These are phyloP conservation scores for Anisognathus igniventris DNA, from an alignment of 2,797 vertebrate genomes.

Conservation along the genomic window DNA sequence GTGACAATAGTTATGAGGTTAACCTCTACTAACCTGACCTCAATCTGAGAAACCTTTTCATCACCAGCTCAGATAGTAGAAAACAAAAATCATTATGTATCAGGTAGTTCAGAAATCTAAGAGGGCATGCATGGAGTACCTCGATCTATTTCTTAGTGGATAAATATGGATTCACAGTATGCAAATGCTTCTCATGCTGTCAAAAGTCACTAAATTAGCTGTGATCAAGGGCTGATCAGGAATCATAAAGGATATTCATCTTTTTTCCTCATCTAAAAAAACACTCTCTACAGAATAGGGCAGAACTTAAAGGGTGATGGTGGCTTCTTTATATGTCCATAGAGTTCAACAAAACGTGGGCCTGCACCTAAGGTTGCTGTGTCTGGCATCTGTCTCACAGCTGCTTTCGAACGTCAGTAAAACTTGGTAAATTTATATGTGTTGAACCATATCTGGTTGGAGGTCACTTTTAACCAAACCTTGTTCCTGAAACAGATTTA, in stretches of 20 bases:
- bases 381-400: not conserved
- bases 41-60: not conserved
- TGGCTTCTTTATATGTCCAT: not conserved
- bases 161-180: conserved; percentile 15
- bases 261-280: not conserved
- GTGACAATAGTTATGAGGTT: not conserved
- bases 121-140: not conserved
- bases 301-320: not conserved
- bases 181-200: not conserved
- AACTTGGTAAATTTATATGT: not conserved
- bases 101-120: not conserved
- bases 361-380: not conserved
- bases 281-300: not conserved
- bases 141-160: not conserved
- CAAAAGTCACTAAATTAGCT: not conserved
- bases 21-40: not conserved
- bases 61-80: not conserved
- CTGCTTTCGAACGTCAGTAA: not conserved
- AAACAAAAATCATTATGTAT: not conserved
- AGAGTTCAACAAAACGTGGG: not conserved
- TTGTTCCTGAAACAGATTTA: not conserved
- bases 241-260: not conserved
- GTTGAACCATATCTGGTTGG: not conserved
- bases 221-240: not conserved
- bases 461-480: not conserved